Evolutionary conservation across 2,888 invertebrate species (phyloP).

Genomic region (Tupiocoris notatus): DNA sequence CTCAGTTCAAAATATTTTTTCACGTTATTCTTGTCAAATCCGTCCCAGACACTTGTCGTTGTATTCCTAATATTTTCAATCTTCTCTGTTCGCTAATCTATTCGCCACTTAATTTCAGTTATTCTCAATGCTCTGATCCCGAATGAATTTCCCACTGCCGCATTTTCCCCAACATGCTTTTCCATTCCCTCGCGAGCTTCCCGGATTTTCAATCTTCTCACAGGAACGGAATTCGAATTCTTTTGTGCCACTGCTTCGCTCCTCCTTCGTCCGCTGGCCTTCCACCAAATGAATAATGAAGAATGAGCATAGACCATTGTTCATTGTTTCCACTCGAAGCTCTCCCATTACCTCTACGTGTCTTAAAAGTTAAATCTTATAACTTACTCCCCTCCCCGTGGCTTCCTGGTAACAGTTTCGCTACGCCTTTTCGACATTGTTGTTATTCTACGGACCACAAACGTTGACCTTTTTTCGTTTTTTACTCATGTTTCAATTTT

Average conservation of each 20-base stretch:
- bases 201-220: constrained; percentile 20
- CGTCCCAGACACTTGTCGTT: too few species aligned
- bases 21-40: too few species aligned
- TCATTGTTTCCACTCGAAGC: constrained; percentile 36
- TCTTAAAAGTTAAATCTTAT: constrained; percentile 28
- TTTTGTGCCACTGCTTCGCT: constrained; percentile 25
- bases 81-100: too few species aligned
- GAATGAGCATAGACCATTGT: constrained; percentile 41
- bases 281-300: constrained; percentile 40
- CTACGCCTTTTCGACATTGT: neutral
- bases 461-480: neutral
- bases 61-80: too few species aligned
- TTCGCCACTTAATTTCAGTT: neutral
- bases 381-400: constrained; percentile 5
- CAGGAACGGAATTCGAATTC: constrained; percentile 32
- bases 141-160: neutral
- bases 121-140: neutral
- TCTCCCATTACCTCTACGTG: constrained; percentile 39
- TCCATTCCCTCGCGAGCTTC: neutral
- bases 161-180: neutral
- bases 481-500: neutral
- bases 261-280: neutral
- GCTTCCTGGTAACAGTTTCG: constrained; percentile 12
- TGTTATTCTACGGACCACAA: neutral
- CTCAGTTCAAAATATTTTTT: too few species aligned